phyloP scores from a whole-genome alignment of 2,797 vertebrate genomes.

The Todus mexicanus region DNA sequence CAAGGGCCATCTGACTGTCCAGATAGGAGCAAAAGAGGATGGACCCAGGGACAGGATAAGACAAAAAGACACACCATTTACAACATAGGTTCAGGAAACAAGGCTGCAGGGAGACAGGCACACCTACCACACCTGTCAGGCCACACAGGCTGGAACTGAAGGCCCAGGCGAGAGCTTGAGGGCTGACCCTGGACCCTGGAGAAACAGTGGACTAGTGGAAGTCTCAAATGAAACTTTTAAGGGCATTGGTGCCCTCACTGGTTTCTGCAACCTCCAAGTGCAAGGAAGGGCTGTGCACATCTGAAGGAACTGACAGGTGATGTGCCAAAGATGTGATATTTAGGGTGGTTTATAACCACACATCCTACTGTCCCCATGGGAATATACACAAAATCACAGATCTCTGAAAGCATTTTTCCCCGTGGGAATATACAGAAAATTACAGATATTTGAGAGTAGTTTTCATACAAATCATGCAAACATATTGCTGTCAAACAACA shows the following conservation, averaged over 20 bases:
- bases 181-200: neutral
- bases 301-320: neutral
- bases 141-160: neutral
- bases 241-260: neutral
- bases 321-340: neutral
- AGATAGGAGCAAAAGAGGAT: neutral
- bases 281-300: neutral
- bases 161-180: neutral
- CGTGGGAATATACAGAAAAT: neutral
- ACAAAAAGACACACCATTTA: neutral
- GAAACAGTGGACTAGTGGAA: neutral
- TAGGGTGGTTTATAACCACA: neutral
- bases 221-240: neutral
- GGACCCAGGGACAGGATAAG: neutral
- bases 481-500: neutral
- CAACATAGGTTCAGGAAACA: neutral
- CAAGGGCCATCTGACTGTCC: rapidly evolving
- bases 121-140: rapidly evolving
- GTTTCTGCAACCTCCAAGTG: neutral
- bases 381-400: neutral
- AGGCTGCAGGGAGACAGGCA: neutral
- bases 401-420: neutral
- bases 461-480: constrained; percentile 12
- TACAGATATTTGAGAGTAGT: neutral
- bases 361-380: neutral